Percentiles rank a stretch among this genome's conserved stretches.
phyloP scores from a whole-genome alignment of 2,888 invertebrate species.

The Eilema depressum region DNA sequence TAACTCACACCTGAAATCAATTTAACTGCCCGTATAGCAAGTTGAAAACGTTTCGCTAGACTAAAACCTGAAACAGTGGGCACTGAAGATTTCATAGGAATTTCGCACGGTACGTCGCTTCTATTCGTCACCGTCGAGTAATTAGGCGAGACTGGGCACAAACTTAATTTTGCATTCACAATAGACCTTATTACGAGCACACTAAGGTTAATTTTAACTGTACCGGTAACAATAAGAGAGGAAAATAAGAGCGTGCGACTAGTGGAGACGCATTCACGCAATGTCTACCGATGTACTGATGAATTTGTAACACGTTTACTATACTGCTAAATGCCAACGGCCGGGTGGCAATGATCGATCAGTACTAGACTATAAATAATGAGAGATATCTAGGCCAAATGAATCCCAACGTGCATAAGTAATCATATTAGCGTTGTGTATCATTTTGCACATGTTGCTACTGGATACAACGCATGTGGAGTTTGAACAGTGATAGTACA shows the following conservation, averaged over 20 bases:
- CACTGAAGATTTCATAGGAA: constrained; percentile 76
- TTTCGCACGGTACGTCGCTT: constrained; percentile 77
- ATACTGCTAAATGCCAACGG: constrained; percentile 68
- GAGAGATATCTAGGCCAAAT: constrained; percentile 55
- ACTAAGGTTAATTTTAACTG: constrained; percentile 21
- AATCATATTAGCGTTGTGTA: constrained; percentile 34
- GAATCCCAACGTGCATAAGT: constrained; percentile 30
- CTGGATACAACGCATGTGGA: constrained; percentile 31
- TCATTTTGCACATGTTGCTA: constrained; percentile 34
- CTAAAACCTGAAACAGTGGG: constrained; percentile 61
- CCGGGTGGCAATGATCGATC: constrained; percentile 71
- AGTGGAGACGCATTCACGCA: constrained; percentile 74
- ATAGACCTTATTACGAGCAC: constrained; percentile 41
- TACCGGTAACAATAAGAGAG: not conserved
- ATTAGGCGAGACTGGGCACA: constrained; percentile 66
- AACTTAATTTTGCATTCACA: constrained; percentile 42
- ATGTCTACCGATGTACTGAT: constrained; percentile 67
- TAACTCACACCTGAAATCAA: constrained; percentile 31
- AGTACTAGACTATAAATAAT: constrained; percentile 53
- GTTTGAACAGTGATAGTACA: not conserved
- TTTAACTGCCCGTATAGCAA: constrained; percentile 47
- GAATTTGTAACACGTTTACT: constrained; percentile 61
- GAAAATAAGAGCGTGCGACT: constrained; percentile 66
- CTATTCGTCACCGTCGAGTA: constrained; percentile 77
- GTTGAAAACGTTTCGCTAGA: constrained; percentile 60